Percentiles rank a stretch among this genome's conserved stretches.
phyloP scores from a whole-genome alignment of 2,888 invertebrate genomes.

The Pyrgus malvae region DNA sequence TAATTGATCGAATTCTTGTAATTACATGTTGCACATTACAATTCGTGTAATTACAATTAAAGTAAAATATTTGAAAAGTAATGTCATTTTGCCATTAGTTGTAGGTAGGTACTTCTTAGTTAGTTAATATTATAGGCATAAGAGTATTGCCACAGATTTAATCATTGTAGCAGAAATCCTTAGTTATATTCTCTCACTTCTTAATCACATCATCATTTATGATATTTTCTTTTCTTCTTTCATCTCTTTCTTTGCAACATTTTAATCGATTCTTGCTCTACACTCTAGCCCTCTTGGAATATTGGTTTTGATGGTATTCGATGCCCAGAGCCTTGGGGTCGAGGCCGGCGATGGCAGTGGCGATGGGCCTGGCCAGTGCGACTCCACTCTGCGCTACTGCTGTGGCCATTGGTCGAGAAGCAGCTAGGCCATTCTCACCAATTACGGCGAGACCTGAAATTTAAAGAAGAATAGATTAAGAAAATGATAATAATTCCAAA shows the following conservation, averaged over 20 bases:
- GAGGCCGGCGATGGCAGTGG: slow-evolving; percentile 88
- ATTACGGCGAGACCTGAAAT: slow-evolving; percentile 82
- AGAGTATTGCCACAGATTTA: no score
- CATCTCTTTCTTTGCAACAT: neutral
- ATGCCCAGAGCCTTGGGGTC: slow-evolving; percentile 66
- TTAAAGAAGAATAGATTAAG: neutral
- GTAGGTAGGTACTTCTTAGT: no score
- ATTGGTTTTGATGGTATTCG: slow-evolving; percentile 47
- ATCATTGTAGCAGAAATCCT: no score
- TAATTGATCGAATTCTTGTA: no score
- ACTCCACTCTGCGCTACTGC: slow-evolving; percentile 87
- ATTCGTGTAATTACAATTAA: no score
- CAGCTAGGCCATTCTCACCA: slow-evolving; percentile 86
- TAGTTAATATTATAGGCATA: no score
- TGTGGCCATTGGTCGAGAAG: slow-evolving; percentile 86
- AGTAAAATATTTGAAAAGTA: no score
- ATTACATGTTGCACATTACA: no score
- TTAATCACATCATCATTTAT: no score
- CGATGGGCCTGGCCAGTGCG: slow-evolving; percentile 86
- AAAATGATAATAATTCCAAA: neutral
- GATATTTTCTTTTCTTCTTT: neutral
- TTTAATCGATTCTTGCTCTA: no score
- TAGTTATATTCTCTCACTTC: no score
- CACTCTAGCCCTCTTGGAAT: neutral
- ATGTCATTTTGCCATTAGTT: no score